Conservation (phyloP, 2,797 vertebrate genomes). For the Setipinna tenuifilis region DNA sequence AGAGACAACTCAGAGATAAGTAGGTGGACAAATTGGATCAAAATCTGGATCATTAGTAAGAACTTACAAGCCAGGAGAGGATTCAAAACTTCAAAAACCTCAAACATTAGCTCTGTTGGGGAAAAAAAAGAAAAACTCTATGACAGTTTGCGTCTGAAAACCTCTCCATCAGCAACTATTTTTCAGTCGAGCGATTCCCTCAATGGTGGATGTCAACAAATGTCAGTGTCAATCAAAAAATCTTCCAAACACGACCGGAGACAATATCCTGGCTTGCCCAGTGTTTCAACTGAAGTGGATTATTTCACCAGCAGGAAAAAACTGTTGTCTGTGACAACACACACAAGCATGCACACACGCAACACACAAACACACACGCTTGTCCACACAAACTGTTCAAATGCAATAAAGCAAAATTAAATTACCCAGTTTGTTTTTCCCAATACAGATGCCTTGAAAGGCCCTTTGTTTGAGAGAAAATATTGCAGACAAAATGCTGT, state of each 20-base stretch:
- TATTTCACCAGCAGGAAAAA: neutral
- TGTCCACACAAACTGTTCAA: neutral
- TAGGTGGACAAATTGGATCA: neutral
- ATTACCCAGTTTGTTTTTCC: neutral
- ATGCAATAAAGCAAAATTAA: slow-evolving; percentile 15
- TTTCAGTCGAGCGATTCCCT: neutral
- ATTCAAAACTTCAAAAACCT: neutral
- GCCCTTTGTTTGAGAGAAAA: neutral
- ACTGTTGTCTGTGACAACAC: neutral
- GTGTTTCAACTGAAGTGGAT: neutral
- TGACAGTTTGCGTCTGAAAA: neutral
- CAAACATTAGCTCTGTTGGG: neutral
- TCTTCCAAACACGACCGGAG: neutral
- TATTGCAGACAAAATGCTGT: neutral
- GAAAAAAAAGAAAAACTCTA: neutral
- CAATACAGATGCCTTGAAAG: slow-evolving; percentile 13
- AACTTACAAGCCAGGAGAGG: neutral
- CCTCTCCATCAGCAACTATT: neutral
- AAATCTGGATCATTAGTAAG: neutral
- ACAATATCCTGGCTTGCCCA: neutral
- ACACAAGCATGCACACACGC: neutral
- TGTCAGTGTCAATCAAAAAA: neutral
- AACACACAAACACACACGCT: neutral
- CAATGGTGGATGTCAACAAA: neutral
- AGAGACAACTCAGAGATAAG: neutral